These are phyloP conservation scores for Cryptophagus acutangulus DNA, from an alignment of 2,888 invertebrate genomes.

Conservation along the genomic window DNA sequence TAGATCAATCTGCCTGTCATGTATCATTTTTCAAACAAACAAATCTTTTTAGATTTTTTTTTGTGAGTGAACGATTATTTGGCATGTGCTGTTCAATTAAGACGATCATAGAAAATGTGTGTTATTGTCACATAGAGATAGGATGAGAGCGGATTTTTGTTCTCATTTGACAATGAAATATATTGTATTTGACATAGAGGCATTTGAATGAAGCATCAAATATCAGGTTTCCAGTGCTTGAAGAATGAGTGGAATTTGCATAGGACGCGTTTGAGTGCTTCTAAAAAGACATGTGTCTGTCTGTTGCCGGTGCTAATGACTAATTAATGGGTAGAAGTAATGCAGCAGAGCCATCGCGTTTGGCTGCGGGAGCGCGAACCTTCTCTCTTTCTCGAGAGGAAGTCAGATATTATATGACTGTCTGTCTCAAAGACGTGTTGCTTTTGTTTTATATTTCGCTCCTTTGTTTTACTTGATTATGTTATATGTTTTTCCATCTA, in stretches of 20 bases:
- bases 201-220: constrained; percentile 15
- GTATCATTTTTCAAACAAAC: too few species aligned
- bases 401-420: constrained; percentile 39
- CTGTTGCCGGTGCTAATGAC: constrained; percentile 28
- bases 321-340: constrained; percentile 26
- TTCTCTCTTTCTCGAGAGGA: constrained; percentile 29
- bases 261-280: constrained; percentile 20
- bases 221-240: constrained; percentile 19
- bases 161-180: constrained; percentile 15
- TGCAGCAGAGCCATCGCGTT: constrained; percentile 7
- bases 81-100: too few species aligned
- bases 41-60: too few species aligned
- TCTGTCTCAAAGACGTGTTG: constrained; percentile 28
- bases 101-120: too few species aligned
- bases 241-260: constrained; percentile 28
- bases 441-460: constrained; percentile 22
- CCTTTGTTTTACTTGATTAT: constrained; percentile 15
- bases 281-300: constrained; percentile 26
- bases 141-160: constrained; percentile 3
- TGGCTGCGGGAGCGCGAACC: neutral
- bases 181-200: constrained; percentile 18
- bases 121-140: too few species aligned
- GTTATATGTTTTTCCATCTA: constrained; percentile 21
- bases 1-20: too few species aligned
- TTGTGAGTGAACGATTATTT: too few species aligned